Evolutionary conservation across 2,113 vertebrate genomes (phyloP), one percentile per base, ranked within the genome.

Genomic region (Manacus vitellinus): DNA sequence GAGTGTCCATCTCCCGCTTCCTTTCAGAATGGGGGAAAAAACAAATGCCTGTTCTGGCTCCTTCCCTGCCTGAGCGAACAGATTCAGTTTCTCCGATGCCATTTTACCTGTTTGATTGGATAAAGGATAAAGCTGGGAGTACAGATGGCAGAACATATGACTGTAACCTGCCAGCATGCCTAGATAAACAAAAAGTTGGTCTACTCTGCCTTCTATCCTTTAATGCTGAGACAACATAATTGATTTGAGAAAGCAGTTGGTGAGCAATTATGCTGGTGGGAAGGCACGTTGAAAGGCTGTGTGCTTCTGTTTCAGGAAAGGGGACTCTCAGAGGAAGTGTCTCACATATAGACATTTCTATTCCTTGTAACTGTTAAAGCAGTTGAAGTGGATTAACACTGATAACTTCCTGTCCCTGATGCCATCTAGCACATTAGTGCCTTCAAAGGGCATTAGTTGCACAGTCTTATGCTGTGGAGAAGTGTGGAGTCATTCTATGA

Each of bases 101-200:
- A 92, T 97, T 96, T 97, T 95, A 94, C 94, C 95, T 95, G 88
- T 92, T 94, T 6, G 86, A 87, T 85, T 68, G 93, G 95, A 65
- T 61, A 66, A 93, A 95, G 80, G 79, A 93, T 94, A 87, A 85
- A 96, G 77, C 66, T 81, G 84, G 86, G 83, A 82, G 68, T 94
- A 87, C 95, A 97, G 96, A 94, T 96, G 96, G 96, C 94, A 94
- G 88, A 96, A 46, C 92, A 96, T 96, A 95, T 72, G 94, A 97
- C 92, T 95, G 88, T 93, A 96, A 97, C 96, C 92, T 97, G 95
- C 88, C 94, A 94, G 92, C 91, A 58, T 85, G 95, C 83, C 74
- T 87, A 75, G 92, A 81, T 97, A 96, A 95, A 96, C 92, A 92
- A 91, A 94, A 97, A 94, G 65, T 93, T 96, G 91, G 85, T 95